These are phyloP conservation scores for Turritopsis dohrnii DNA, from an alignment of 30 jellyfish, hydroid and myxozoan species.

Conservation along the genomic window DNA sequence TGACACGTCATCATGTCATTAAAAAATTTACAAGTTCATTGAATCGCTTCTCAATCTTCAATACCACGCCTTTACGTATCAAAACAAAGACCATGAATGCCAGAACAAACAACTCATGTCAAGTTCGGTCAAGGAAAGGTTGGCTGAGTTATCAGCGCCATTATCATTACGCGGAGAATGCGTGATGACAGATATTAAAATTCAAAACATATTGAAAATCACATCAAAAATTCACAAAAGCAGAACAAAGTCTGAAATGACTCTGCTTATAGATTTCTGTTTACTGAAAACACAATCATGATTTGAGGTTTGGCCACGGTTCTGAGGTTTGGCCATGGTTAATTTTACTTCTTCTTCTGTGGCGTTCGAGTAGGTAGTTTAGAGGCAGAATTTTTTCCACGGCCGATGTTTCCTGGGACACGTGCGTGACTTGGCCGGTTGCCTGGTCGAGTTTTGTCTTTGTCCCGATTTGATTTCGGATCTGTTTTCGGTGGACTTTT, in stretches of 20 bases:
- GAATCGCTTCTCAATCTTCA: not conserved
- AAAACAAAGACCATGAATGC: not conserved
- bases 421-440: not conserved
- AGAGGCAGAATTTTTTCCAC: not conserved
- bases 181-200: not conserved
- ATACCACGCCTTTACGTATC: not conserved
- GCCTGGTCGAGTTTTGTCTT: not conserved
- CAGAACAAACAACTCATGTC: not conserved
- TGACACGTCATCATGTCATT: not conserved
- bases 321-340: too few species aligned
- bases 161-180: not conserved
- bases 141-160: not conserved
- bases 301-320: not conserved
- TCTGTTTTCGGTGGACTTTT: not conserved
- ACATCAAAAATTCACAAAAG: too few species aligned
- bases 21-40: not conserved
- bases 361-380: not conserved
- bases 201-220: too few species aligned
- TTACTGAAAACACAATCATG: too few species aligned
- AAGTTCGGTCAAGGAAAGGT: not conserved
- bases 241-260: too few species aligned
- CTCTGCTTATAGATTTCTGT: too few species aligned
- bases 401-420: not conserved
- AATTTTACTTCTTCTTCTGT: not conserved
- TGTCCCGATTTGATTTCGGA: not conserved